Percentiles rank a stretch among this genome's conserved stretches.
phyloP scores from a whole-genome alignment of 1,140 invertebrate genomes.

The Drosophila kikkawai region DNA sequence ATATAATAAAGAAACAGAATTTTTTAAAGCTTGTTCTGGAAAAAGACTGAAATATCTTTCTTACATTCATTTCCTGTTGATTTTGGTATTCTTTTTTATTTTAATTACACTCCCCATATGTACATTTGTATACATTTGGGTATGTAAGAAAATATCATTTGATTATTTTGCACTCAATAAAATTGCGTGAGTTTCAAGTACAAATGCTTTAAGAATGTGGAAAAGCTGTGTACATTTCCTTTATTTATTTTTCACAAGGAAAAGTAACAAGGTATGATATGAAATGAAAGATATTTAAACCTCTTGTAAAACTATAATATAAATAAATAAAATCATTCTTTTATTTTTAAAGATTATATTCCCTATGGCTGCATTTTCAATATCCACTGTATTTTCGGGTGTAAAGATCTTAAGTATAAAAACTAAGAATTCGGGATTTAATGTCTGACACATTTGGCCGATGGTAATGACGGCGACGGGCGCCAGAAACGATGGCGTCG shows the following conservation, averaged over 20 bases:
- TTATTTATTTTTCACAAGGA: neutral
- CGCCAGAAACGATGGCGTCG: conserved; percentile 59
- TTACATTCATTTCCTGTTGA: neutral
- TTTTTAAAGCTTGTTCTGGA: neutral
- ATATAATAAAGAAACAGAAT: too few species aligned
- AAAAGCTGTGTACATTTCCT: conserved; percentile 3
- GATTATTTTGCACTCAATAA: conserved; percentile 35
- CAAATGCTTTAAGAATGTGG: neutral
- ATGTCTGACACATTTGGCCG: conserved; percentile 35
- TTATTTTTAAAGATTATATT: too few species aligned
- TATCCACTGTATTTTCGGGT: conserved; percentile 16
- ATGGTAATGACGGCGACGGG: conserved; percentile 37
- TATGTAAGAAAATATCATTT: conserved; percentile 5
- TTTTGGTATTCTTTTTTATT: neutral
- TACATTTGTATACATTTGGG: conserved; percentile 1
- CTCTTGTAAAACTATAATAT: neutral
- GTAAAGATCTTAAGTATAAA: conserved; percentile 25
- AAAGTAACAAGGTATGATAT: neutral
- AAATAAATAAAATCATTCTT: too few species aligned
- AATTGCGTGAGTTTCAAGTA: conserved; percentile 19
- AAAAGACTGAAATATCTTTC: neutral
- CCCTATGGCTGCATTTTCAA: neutral
- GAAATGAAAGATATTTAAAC: neutral
- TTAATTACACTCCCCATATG: conserved; percentile 7
- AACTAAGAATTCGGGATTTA: conserved; percentile 24